Evolutionary conservation across 2,797 vertebrate genomes (phyloP), one percentile per base, ranked within the genome.

Genomic region (Microchirus variegatus): DNA sequence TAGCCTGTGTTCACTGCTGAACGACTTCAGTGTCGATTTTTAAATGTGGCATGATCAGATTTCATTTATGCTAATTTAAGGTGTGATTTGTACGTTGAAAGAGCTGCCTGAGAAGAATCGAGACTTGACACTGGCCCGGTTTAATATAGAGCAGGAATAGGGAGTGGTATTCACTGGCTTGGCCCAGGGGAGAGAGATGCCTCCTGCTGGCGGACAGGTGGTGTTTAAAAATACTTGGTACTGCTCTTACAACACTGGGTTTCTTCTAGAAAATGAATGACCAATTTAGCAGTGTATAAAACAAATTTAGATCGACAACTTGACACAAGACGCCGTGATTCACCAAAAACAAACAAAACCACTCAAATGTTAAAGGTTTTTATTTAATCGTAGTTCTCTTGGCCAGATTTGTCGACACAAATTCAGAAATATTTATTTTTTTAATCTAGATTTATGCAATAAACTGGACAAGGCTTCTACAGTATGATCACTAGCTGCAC

Each of bases 181-280:
- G 55, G 43, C 63, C 71, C 50, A 67, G 12, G 54, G 68, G 55
- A 67, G 59, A 10, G 48, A n/a, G 60, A 38, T 0, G 48, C 70
- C 71, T 73, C 73, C 73, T 42, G 41, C 59, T 78, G 62, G 56
- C 55, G 59, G 77, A 85, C 86, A 90, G 84, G 82, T 88, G 83
- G 59, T 31, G 73, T 84, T 87, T 88, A 89, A 86, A 89, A 86
- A 89, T 87, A 87, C 72, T 55, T 80, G 74, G 67, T 82, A 83
- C 66, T 73, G 55, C 59, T 68, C 51, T 49, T 54, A 26, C 57
- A 36, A 66, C 41, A 65, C 44, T 17, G 41, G 64, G 73, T 63
- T 63, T 59, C 73, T 53, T 40, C 31, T 54, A 17, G 13, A 70
- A 31, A 18, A 62, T 10, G 15, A 43, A 22, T 3, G 16, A 18